These are phyloP conservation scores for Eledona agricola DNA, from an alignment of 2,888 invertebrate species.

Conservation along the genomic window DNA sequence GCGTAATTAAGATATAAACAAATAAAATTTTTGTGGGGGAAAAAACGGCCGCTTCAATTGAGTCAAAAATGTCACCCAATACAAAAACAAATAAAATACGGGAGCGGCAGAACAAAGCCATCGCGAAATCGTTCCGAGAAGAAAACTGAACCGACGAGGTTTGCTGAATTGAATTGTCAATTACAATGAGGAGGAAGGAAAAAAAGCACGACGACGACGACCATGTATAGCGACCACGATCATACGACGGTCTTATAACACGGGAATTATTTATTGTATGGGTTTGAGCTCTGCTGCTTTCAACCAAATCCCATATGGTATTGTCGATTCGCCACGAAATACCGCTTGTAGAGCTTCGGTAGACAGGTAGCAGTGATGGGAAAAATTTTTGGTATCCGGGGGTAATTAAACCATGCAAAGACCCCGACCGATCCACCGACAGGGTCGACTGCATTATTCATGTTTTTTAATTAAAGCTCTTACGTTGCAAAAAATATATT, in stretches of 20 bases:
- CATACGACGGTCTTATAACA: constrained; percentile 26
- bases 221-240: constrained; percentile 40
- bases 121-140: constrained; percentile 56
- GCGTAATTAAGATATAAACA: constrained; percentile 23
- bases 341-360: too few species aligned
- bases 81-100: constrained; percentile 53
- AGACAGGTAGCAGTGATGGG: too few species aligned
- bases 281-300: constrained; percentile 6
- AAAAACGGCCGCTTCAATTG: constrained; percentile 53
- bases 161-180: constrained; percentile 60
- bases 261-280: constrained; percentile 34
- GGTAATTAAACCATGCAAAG: too few species aligned
- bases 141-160: constrained; percentile 50
- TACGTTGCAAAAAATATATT: too few species aligned
- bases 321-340: too few species aligned
- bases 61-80: constrained; percentile 60
- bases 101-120: constrained; percentile 55
- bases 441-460: too few species aligned
- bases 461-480: too few species aligned
- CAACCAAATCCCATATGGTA: constrained; percentile 8
- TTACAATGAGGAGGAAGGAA: constrained; percentile 51
- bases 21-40: constrained; percentile 22
- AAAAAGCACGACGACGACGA: constrained; percentile 26
- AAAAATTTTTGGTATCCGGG: too few species aligned
- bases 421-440: too few species aligned